Conservation (phyloP, 2,888 invertebrate species). For the Chaetogeoica ovagalla region DNA sequence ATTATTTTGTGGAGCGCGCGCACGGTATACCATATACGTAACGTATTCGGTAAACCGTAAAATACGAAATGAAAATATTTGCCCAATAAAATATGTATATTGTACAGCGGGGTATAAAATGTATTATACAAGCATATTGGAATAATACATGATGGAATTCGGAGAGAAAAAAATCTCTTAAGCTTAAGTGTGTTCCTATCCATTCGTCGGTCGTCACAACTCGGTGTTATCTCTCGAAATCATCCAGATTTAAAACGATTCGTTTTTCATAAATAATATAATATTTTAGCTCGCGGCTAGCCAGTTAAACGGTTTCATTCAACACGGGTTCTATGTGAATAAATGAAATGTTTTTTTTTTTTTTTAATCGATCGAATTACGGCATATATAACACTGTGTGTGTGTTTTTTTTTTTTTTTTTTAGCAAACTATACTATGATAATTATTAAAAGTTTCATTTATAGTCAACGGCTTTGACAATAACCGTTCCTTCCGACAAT, state of each 20-base stretch:
- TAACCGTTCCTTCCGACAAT: too few relatives aligned
- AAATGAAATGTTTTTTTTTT: too few relatives aligned
- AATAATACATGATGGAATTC: constrained; percentile 2
- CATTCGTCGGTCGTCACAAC: constrained; percentile 7
- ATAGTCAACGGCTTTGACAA: too few relatives aligned
- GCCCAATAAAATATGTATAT: background rate
- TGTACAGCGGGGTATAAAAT: background rate
- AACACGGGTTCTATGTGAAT: too few relatives aligned
- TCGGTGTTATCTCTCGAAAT: constrained; percentile 1
- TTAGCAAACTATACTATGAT: too few relatives aligned
- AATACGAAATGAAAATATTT: constrained; percentile 18
- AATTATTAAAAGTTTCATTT: too few relatives aligned
- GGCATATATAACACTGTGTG: too few relatives aligned
- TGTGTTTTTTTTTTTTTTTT: too few relatives aligned
- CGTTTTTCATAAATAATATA: constrained; percentile 33
- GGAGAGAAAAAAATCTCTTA: background rate
- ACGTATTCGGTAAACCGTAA: background rate
- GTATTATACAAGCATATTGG: constrained; percentile 14
- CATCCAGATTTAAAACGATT: constrained; percentile 25
- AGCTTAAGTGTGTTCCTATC: background rate
- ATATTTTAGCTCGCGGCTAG: background rate
- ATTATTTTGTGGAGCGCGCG: constrained; percentile 3
- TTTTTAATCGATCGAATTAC: too few relatives aligned
- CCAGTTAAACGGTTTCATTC: too few relatives aligned
- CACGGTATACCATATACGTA: background rate